Conservation (phyloP, 1,140 invertebrate genomes). For the Trichonephila clavata region DNA sequence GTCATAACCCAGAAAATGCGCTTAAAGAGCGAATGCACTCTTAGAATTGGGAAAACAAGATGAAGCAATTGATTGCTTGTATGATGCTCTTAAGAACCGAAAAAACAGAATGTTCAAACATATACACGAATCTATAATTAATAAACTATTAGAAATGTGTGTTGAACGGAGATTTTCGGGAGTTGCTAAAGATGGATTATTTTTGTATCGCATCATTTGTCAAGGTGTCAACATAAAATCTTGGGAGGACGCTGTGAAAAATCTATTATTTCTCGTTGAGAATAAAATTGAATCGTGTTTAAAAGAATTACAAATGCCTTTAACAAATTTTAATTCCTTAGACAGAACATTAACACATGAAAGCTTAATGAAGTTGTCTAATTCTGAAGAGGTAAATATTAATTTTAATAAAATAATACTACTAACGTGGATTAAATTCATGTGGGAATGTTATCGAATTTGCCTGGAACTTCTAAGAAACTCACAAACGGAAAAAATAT, state of each 20-base stretch:
- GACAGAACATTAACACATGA: slow-evolving; percentile 95
- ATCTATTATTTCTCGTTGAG: slow-evolving; percentile 96
- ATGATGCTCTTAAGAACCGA: slow-evolving; percentile 98
- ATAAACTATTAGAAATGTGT: slow-evolving; percentile 98
- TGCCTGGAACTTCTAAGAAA: slow-evolving; percentile 84
- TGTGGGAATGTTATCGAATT: slow-evolving; percentile 84
- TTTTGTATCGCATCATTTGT: slow-evolving; percentile 99
- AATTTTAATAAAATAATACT: slow-evolving; percentile 82
- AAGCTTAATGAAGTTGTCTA: slow-evolving; percentile 78
- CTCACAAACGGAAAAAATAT: slow-evolving; percentile 81
- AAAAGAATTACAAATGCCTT: slow-evolving; percentile 94
- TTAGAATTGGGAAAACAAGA: slow-evolving; percentile 90
- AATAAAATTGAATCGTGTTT: slow-evolving; percentile 95
- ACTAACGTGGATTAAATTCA: slow-evolving; percentile 84
- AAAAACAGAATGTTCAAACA: slow-evolving; percentile 98
- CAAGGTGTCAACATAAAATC: slow-evolving; percentile 97
- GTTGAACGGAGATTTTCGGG: slow-evolving; percentile 99
- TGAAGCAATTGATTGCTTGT: slow-evolving; percentile 96
- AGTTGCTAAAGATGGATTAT: slow-evolving; percentile 98
- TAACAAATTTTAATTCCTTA: slow-evolving; percentile 95
- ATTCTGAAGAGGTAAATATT: slow-evolving; percentile 72
- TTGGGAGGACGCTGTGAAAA: slow-evolving; percentile 94
- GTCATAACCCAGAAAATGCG: slow-evolving; percentile 97
- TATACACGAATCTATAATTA: slow-evolving; percentile 99
- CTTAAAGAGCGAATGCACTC: slow-evolving; percentile 92